Percentiles rank a stretch among this genome's conserved stretches.
phyloP scores from a whole-genome alignment of 1,140 invertebrate species.

The Meloidogyne exigua region DNA sequence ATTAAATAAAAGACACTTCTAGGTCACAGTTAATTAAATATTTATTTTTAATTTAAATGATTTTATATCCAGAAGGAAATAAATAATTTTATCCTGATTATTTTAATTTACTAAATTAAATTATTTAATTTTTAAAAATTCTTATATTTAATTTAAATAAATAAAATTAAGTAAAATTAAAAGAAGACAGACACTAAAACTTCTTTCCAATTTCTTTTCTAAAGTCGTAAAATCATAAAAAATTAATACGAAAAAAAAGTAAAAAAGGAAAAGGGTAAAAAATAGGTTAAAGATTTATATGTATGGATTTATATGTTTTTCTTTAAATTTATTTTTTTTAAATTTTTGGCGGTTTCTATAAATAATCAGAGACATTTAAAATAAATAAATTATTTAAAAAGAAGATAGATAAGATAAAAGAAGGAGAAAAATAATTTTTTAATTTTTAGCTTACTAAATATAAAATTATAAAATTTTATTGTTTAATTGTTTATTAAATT shows the following conservation, averaged over 20 bases:
- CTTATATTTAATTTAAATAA: too few relatives aligned
- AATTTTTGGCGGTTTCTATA: not conserved
- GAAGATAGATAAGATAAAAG: too few relatives aligned
- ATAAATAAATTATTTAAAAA: too few relatives aligned
- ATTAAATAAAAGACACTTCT: not conserved
- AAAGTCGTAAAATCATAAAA: constrained; percentile 5
- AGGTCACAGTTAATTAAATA: not conserved
- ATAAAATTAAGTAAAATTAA: too few relatives aligned
- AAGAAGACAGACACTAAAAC: too few relatives aligned
- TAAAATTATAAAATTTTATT: too few relatives aligned
- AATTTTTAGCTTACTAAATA: too few relatives aligned
- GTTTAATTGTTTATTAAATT: too few relatives aligned
- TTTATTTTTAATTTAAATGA: not conserved
- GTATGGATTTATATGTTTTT: not conserved
- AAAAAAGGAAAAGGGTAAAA: not conserved
- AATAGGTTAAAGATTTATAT: not conserved
- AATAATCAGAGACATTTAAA: not conserved
- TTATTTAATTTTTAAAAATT: too few relatives aligned
- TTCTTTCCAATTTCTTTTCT: not conserved
- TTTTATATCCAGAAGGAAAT: not conserved
- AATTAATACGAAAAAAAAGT: not conserved
- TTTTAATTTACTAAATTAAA: too few relatives aligned
- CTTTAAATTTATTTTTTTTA: not conserved
- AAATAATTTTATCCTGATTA: too few relatives aligned
- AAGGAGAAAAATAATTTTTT: too few relatives aligned